Base-by-base conservation (phyloP, 2,797 vertebrate species). In the Anomalospiza imberbis region DNA sequence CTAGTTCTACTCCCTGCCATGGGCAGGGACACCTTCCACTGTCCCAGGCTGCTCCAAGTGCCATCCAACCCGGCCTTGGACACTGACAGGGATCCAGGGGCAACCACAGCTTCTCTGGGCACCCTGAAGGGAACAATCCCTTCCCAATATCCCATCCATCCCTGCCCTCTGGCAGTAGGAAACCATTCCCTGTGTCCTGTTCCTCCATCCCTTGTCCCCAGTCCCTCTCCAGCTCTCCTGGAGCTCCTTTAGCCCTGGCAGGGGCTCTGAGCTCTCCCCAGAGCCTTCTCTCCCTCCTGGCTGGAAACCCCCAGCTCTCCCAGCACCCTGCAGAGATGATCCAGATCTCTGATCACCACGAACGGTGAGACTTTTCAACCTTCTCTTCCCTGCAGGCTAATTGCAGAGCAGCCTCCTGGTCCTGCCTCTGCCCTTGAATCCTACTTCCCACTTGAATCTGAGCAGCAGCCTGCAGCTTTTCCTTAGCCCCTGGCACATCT, bases 41-140 rank as follows among this genome's bases (percentile, higher is more conserved):
- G 0, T 10, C 45, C 44, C 67, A 72, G 44, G 58, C 0, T 9
- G 32, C 36, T 50, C 66, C 50, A 3, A 77, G 36, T 22, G 42
- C 57, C 0, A 0, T 62, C 65, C 65, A 71, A 0, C 50, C 57
- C 28, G 36, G 14, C 31, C 57, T 63, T 7, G 66, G 57, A 0
- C 50, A 63, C 50, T 71, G 0, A 50, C 50, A 87, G 44, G 44
- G 58, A 71, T 71, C 31, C 60, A 65, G 58, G 84, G 34, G 34
- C 57, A 62, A 66, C 74, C 74, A 3, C 36, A 78, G 66, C 44
- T 78, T 0, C 66, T 63, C 57, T 71, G 74, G 42, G 40, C 34
- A 32, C 34, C 34, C 34, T 34, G 34, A 34, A n/a, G 36, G 3
- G 7, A 15, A 3, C 0, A 5, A 70, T 44, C 14, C 1, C 6